A percentile compares a stretch with the other conserved stretches of the same genome.
Conservation (phyloP, 2,113 vertebrate species). For the Turdus rufiventris region DNA sequence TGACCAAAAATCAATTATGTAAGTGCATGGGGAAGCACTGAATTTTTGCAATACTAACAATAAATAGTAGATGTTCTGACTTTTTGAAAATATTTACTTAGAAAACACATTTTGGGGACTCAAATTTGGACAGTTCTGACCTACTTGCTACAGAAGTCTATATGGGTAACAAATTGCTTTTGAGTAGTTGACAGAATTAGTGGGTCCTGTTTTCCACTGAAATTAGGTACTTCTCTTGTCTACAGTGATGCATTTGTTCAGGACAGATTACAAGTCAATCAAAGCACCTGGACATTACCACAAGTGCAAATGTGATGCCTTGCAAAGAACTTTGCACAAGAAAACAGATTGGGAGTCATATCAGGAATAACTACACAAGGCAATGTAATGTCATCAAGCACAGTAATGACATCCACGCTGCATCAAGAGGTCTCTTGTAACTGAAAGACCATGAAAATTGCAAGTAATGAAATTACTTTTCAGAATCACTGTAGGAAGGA, state of each 20-base stretch:
- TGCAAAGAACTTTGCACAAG: neutral
- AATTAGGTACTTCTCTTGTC: neutral
- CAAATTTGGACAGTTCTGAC: neutral
- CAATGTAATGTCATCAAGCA: neutral
- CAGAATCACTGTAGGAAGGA: neutral
- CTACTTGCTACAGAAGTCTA: neutral
- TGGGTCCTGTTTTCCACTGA: neutral
- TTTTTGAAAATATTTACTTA: neutral
- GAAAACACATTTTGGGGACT: neutral
- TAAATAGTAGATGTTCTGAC: neutral
- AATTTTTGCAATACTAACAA: neutral
- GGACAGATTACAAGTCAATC: neutral
- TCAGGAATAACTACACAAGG: neutral
- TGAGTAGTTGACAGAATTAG: neutral
- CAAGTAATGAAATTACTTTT: neutral
- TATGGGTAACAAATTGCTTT: neutral
- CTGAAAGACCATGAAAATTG: neutral
- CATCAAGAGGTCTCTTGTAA: neutral
- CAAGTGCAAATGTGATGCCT: neutral
- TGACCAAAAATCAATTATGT: neutral
- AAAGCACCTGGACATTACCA: neutral
- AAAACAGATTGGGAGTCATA: neutral
- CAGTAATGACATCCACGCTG: accelerated
- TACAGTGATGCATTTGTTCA: neutral
- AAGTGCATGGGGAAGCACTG: neutral